These are phyloP conservation scores for Oryzaephilus surinamensis DNA, from an alignment of 1,140 invertebrate species.

Conservation along the genomic window DNA sequence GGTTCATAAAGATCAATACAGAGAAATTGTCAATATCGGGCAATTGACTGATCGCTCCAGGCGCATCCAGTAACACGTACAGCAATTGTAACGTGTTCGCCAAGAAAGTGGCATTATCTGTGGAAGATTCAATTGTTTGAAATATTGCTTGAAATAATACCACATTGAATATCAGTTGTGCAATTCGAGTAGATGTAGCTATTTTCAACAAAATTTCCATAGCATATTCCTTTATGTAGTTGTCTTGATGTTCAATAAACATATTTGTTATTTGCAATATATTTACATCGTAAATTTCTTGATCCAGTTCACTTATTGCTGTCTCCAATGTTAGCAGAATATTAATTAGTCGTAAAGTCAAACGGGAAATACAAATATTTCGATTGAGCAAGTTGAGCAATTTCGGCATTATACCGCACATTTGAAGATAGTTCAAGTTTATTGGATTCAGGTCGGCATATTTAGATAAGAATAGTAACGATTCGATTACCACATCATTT, in stretches of 20 bases:
- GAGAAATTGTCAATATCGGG: too few relatives aligned
- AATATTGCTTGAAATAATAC: too few relatives aligned
- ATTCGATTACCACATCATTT: constrained; percentile 21
- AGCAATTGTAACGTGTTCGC: too few relatives aligned
- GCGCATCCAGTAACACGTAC: too few relatives aligned
- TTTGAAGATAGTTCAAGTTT: constrained; percentile 16
- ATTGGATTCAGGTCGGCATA: constrained; percentile 21
- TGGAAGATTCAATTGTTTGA: too few relatives aligned
- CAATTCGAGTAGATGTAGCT: too few relatives aligned
- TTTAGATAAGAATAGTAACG: constrained; percentile 24
- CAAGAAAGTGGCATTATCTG: too few relatives aligned
- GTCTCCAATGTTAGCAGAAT: constrained; percentile 15
- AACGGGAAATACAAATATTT: constrained; percentile 21
- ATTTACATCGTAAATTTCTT: constrained; percentile 18
- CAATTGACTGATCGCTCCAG: too few relatives aligned
- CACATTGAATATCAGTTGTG: too few relatives aligned
- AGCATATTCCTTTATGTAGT: constrained; percentile 17
- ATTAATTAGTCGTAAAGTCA: constrained; percentile 18
- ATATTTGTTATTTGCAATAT: constrained; percentile 17
- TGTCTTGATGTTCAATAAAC: constrained; percentile 18
- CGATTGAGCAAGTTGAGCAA: constrained; percentile 15
- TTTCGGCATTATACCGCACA: constrained; percentile 16
- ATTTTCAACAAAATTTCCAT: constrained; percentile 17
- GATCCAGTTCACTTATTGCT: constrained; percentile 17
- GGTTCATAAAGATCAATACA: too few relatives aligned